Conservation (phyloP, 64 coral and sea anemone genomes). For the Pocillopora verrucosa region DNA sequence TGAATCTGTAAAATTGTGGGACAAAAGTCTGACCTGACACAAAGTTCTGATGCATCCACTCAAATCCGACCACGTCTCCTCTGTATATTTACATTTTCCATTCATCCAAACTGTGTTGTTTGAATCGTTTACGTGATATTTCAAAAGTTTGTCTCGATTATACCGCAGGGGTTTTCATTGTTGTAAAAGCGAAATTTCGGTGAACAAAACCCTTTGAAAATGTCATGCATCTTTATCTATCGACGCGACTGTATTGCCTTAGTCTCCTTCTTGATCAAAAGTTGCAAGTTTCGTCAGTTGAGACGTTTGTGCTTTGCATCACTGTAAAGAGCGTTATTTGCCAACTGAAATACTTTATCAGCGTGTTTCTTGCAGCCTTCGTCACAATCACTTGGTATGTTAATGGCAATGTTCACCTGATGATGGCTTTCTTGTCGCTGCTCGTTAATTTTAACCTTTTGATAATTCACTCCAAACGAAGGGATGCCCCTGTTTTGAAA, state of each 20-base stretch:
- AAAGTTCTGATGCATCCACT: no score
- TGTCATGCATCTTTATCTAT: neutral
- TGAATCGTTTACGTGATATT: no score
- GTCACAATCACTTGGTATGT: slow-evolving; percentile 1
- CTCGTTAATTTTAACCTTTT: slow-evolving; percentile 4
- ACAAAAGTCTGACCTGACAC: no score
- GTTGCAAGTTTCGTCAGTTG: neutral
- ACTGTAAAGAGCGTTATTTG: slow-evolving; percentile 26
- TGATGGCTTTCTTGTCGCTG: slow-evolving; percentile 13
- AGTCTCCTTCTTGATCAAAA: neutral
- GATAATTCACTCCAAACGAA: neutral
- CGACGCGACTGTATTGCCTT: neutral
- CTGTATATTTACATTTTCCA: no score
- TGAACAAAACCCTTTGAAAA: neutral
- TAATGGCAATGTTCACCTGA: neutral
- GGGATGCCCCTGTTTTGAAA: neutral
- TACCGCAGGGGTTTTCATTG: no score
- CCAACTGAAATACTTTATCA: neutral
- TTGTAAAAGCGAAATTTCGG: no score
- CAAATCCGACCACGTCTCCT: no score
- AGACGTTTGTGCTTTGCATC: slow-evolving; percentile 8
- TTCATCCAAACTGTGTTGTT: no score
- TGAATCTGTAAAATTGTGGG: no score
- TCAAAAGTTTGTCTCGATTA: no score
- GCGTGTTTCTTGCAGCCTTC: slow-evolving; percentile 24